Base-by-base conservation (phyloP, 2,797 vertebrate species). In the Pyrocephalus nanus region DNA sequence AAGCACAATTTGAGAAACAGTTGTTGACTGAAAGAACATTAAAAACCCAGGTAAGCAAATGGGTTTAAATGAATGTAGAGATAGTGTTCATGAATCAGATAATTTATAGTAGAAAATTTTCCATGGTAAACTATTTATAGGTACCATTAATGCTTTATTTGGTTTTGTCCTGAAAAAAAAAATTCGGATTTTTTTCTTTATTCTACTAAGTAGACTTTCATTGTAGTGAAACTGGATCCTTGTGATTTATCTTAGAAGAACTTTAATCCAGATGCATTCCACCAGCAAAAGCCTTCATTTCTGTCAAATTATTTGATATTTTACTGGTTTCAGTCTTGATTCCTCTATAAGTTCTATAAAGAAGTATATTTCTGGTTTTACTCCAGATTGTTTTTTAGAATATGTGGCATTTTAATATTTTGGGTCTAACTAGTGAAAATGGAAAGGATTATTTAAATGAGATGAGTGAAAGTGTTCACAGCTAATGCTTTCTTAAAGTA, bases 11-110 rank as follows among this genome's bases (percentile, higher is more conserved):
- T 89, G 99, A 99, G 96, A 99, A 99, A 96, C 99, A 99, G 96
- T 98, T 99, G 57, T 97, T 99, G 97, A 98, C 95, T 67, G 99
- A 99, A 97, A 98, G 99, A 93, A 99, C 99, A 2, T 98, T 99
- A 84, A 99, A 99, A 97, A 99, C 99, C 23, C 99, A 99, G 98
- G 99, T 99, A 72, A 57, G 85, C 74, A 54, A 66, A 53, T 75
- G 9, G 21, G 38, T 71, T n/a, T 61, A 42, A 61, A 69, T 69
- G 15, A 84, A 38, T 48, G 15, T 71, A 71, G 23, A 69, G 15
- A 22, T 12, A 58, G 12, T 71, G 30, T 58, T 81, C 14, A 19
- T 53, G 4, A 67, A 45, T 67, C 58, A 40, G 42, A 26, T 80
- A 43, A 38, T 70, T 72, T 80, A 79, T 61, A 42, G n/a, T 61